phyloP scores from a whole-genome alignment of 2,113 vertebrate genomes.

The Probosciger aterrimus region DNA sequence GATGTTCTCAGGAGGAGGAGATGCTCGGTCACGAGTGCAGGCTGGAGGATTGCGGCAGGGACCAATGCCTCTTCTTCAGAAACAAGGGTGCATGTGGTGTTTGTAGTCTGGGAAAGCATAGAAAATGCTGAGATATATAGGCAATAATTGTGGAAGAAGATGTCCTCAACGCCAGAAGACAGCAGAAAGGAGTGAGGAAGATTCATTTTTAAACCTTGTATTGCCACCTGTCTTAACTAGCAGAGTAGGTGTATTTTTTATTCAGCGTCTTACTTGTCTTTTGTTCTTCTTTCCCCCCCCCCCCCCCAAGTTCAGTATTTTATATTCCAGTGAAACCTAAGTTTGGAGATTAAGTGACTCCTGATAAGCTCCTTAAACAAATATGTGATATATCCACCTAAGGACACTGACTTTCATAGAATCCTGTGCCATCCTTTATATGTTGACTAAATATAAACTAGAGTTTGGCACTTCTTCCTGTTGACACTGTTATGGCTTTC shows the following conservation, averaged over 20 bases:
- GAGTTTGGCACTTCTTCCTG: background rate
- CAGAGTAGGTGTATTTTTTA: background rate
- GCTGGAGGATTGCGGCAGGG: background rate
- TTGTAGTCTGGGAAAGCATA: background rate
- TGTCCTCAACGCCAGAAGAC: background rate
- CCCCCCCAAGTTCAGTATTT: background rate
- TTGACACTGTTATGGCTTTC: background rate
- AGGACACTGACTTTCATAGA: background rate
- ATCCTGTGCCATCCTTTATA: background rate
- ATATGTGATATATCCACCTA: background rate
- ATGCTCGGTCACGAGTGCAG: rapidly evolving
- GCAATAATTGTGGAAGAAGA: background rate
- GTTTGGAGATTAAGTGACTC: background rate
- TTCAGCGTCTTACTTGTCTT: background rate
- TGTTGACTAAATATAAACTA: background rate
- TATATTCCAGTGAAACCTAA: background rate
- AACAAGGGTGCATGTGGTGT: background rate
- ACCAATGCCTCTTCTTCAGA: background rate
- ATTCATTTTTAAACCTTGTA: background rate
- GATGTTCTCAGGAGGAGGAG: background rate
- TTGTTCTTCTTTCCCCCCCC: no score
- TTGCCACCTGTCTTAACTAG: background rate
- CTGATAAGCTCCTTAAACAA: background rate
- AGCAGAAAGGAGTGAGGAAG: background rate
- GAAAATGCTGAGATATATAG: background rate